These are phyloP conservation scores for Sorex araneus DNA, from an alignment of 2,113 vertebrate species.

Conservation along the genomic window DNA sequence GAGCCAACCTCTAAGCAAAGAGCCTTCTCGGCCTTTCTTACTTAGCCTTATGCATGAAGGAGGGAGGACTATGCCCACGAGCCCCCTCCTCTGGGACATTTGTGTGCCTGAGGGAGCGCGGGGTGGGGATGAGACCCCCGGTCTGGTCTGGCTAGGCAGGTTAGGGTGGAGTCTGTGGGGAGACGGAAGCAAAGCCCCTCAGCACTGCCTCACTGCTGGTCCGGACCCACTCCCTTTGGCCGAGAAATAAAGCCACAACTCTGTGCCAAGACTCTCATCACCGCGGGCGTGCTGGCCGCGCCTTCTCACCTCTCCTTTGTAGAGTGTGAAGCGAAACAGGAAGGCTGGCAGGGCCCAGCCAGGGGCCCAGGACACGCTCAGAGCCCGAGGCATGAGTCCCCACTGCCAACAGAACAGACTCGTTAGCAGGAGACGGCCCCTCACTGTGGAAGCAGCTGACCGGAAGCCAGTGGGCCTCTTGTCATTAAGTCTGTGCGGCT, in stretches of 20 bases:
- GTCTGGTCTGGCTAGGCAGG: background rate
- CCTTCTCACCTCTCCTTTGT: conserved; percentile 11
- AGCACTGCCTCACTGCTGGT: background rate
- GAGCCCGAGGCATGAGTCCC: background rate
- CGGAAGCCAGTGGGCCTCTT: background rate
- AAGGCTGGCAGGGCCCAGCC: background rate
- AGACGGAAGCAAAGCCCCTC: background rate
- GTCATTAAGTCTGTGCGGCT: background rate
- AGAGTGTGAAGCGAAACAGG: conserved; percentile 47
- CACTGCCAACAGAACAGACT: background rate
- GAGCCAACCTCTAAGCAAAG: too few relatives aligned
- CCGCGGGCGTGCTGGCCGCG: background rate
- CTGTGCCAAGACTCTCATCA: background rate
- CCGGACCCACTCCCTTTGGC: background rate
- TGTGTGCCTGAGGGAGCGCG: background rate
- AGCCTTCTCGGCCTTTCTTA: too few relatives aligned
- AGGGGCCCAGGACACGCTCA: too few relatives aligned
- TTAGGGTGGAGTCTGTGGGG: background rate
- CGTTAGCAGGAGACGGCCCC: background rate
- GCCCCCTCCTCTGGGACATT: background rate
- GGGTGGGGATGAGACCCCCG: too few relatives aligned
- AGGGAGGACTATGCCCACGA: too few relatives aligned
- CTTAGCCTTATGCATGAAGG: background rate
- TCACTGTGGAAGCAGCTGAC: background rate
- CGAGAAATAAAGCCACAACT: conserved; percentile 18